These are phyloP conservation scores for Oreochromis spilurus DNA, from an alignment of 2,113 vertebrate species.

Conservation along the genomic window DNA sequence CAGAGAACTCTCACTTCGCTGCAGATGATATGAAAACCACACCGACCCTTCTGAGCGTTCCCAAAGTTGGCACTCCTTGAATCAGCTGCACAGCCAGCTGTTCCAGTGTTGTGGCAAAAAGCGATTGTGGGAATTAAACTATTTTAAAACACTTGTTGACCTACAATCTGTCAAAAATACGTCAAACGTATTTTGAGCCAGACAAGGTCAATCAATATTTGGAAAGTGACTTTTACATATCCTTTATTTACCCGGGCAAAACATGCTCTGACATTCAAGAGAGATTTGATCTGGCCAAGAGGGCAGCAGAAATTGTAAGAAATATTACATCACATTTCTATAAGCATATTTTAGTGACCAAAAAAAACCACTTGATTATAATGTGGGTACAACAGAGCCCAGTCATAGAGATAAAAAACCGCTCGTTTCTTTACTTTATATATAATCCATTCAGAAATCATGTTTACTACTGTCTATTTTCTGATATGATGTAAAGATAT, in stretches of 20 bases:
- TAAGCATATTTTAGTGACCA: background rate
- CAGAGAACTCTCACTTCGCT: background rate
- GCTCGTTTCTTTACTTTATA: background rate
- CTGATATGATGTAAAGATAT: background rate
- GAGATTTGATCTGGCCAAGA: background rate
- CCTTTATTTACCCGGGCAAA: background rate
- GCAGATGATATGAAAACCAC: background rate
- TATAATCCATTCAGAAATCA: background rate
- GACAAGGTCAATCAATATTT: background rate
- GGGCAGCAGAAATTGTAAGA: background rate
- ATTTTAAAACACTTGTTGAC: background rate
- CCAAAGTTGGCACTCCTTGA: background rate
- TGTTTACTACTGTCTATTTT: background rate
- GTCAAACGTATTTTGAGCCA: background rate
- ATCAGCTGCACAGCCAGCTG: background rate
- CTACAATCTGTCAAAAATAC: background rate
- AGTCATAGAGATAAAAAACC: background rate
- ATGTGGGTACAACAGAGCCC: background rate
- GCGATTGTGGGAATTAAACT: background rate
- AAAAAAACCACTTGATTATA: background rate
- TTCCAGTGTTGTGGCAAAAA: background rate
- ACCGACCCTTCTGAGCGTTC: background rate
- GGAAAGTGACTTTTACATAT: rapidly evolving
- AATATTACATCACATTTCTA: background rate
- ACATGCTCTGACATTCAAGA: background rate